phyloP scores from a whole-genome alignment of 2,888 invertebrate species.

The Nezara viridula region DNA sequence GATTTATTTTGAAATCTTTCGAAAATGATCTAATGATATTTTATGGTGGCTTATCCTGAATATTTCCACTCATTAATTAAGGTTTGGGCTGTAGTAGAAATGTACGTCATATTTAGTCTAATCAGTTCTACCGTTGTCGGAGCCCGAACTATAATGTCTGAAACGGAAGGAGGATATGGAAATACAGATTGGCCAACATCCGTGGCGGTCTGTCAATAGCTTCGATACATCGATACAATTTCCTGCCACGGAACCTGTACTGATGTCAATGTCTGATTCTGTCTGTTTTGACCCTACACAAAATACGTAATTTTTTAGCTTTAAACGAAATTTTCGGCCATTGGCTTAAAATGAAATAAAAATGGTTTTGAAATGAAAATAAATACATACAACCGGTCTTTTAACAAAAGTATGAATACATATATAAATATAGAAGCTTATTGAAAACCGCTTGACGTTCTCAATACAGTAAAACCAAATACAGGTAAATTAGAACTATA shows the following conservation, averaged over 20 bases:
- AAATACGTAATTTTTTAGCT: not conserved
- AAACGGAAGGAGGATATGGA: constrained; percentile 39
- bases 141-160: not conserved
- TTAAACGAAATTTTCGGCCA: not conserved
- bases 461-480: too few relatives aligned
- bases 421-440: too few relatives aligned
- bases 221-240: constrained; percentile 36
- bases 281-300: not conserved
- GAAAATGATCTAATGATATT: too few relatives aligned
- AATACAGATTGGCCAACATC: constrained; percentile 31
- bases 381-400: too few relatives aligned
- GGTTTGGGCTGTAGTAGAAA: not conserved
- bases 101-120: not conserved
- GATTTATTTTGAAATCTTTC: not conserved
- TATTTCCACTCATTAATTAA: too few relatives aligned
- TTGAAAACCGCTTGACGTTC: too few relatives aligned
- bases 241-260: not conserved
- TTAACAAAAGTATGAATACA: too few relatives aligned
- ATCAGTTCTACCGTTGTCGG: not conserved
- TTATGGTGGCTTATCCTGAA: too few relatives aligned
- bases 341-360: too few relatives aligned
- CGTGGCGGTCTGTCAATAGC: constrained; percentile 32
- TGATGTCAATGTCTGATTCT: not conserved
- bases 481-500: too few relatives aligned
- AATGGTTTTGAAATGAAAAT: too few relatives aligned